A percentile compares a stretch with the other conserved stretches of the same genome.
These are phyloP conservation scores for Dorcus hopei DNA, from an alignment of 2,888 invertebrate genomes.

Conservation along the genomic window DNA sequence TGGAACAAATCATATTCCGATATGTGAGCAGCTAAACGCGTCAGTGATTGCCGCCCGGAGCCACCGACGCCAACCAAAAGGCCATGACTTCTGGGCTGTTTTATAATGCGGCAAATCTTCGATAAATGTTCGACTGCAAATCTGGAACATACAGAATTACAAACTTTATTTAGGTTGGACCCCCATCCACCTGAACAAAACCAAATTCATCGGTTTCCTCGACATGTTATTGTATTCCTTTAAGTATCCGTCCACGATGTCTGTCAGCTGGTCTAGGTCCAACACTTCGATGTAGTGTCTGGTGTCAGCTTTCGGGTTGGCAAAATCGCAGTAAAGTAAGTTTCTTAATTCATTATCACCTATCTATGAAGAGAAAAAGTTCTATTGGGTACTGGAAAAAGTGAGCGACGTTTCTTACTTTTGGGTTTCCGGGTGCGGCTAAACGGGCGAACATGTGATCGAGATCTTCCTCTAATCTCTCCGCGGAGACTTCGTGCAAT, in stretches of 20 bases:
- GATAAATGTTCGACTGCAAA: constrained; percentile 95
- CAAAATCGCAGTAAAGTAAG: constrained; percentile 91
- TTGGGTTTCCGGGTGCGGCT: constrained; percentile 38
- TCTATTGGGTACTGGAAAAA: background rate
- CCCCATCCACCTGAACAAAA: constrained; percentile 68
- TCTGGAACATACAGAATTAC: constrained; percentile 49
- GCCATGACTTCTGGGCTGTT: constrained; percentile 89
- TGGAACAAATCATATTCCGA: constrained; percentile 89
- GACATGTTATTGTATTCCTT: constrained; percentile 93
- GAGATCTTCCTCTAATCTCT: constrained; percentile 64
- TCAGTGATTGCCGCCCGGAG: constrained; percentile 88
- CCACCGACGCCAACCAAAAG: constrained; percentile 90
- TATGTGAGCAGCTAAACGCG: constrained; percentile 87
- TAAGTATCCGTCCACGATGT: constrained; percentile 83
- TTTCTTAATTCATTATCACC: constrained; percentile 80
- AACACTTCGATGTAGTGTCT: constrained; percentile 85
- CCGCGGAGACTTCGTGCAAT: constrained; percentile 59
- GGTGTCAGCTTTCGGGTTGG: constrained; percentile 87
- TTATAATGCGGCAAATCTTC: constrained; percentile 83
- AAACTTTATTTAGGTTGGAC: background rate
- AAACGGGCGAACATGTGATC: constrained; percentile 69
- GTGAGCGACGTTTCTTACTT: constrained; percentile 19
- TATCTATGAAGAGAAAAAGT: constrained; percentile 51
- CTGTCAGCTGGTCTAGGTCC: constrained; percentile 75
- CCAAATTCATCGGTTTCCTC: constrained; percentile 94